phyloP scores from a whole-genome alignment of 2,888 invertebrate species.

The Steinernema scapterisci region DNA sequence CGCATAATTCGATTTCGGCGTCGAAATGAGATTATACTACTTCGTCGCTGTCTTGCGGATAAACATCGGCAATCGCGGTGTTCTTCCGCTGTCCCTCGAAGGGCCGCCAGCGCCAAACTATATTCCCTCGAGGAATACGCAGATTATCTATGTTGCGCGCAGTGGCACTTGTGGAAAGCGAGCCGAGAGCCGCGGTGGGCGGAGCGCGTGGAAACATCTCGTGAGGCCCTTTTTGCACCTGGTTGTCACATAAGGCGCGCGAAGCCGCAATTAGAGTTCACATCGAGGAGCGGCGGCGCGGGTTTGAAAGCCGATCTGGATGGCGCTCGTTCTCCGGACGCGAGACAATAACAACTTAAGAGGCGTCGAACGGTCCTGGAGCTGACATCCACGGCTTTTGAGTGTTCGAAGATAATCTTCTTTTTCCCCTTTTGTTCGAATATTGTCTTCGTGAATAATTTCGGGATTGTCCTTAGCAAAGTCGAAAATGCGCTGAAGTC shows the following conservation, averaged over 20 bases:
- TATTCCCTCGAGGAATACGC: not conserved
- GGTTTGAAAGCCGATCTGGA: not conserved
- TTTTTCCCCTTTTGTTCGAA: too few relatives aligned
- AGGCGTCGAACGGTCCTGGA: not conserved
- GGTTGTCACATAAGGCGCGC: constrained; percentile 13
- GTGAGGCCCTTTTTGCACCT: constrained; percentile 11
- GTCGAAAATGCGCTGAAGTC: too few relatives aligned
- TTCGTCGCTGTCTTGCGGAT: constrained; percentile 21
- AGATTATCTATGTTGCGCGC: not conserved
- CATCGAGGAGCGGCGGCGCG: constrained; percentile 7
- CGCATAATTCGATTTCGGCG: constrained; percentile 14
- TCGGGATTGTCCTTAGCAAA: too few relatives aligned
- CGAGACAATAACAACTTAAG: not conserved
- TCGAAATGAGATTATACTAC: constrained; percentile 22
- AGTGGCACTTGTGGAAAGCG: not conserved
- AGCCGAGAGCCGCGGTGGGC: not conserved
- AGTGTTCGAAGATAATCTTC: not conserved
- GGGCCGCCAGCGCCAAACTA: not conserved
- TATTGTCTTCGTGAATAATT: not conserved
- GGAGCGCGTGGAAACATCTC: not conserved
- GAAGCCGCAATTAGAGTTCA: constrained; percentile 24
- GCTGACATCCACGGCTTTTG: not conserved
- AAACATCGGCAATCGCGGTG: constrained; percentile 9
- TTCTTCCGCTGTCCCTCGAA: not conserved
- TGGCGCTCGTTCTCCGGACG: not conserved